Evolutionary conservation across 2,888 invertebrate species (phyloP).

Genomic region (Acrobasis consociella): DNA sequence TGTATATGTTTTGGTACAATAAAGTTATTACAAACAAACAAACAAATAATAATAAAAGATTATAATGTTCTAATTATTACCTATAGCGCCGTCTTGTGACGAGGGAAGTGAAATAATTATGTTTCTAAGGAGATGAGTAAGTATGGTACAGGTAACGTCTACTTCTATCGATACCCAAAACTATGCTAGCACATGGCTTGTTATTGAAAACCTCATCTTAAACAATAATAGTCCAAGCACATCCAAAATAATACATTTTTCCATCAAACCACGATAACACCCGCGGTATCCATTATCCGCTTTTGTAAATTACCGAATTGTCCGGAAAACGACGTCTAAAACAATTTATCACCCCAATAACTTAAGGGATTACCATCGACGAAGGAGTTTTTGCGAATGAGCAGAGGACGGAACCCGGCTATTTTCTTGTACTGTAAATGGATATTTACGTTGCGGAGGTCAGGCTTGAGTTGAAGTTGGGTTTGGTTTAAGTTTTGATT

Average conservation of each 20-base stretch:
- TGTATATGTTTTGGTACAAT: too few species aligned
- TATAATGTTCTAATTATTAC: too few species aligned
- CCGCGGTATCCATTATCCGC: conserved; percentile 26
- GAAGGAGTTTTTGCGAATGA: conserved; percentile 32
- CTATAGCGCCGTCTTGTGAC: too few species aligned
- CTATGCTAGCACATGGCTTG: too few species aligned
- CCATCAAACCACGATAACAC: conserved; percentile 19
- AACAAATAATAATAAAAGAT: too few species aligned
- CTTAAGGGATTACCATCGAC: conserved; percentile 36
- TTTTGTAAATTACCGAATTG: conserved; percentile 36
- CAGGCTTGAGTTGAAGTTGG: background rate
- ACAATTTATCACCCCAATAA: conserved; percentile 40
- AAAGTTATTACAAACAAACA: too few species aligned
- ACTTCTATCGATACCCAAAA: too few species aligned
- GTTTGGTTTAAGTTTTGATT: background rate
- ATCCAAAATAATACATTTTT: conserved; percentile 22
- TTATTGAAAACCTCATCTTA: too few species aligned
- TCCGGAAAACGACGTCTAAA: conserved; percentile 29
- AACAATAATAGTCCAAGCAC: background rate
- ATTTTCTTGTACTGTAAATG: conserved; percentile 17
- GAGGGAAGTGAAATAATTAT: too few species aligned
- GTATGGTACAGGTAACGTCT: too few species aligned
- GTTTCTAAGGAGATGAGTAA: too few species aligned
- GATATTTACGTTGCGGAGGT: conserved; percentile 7
- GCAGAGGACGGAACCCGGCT: conserved; percentile 3